phyloP scores from a whole-genome alignment of 2,888 invertebrate species.

The Lochmaea crataegi region DNA sequence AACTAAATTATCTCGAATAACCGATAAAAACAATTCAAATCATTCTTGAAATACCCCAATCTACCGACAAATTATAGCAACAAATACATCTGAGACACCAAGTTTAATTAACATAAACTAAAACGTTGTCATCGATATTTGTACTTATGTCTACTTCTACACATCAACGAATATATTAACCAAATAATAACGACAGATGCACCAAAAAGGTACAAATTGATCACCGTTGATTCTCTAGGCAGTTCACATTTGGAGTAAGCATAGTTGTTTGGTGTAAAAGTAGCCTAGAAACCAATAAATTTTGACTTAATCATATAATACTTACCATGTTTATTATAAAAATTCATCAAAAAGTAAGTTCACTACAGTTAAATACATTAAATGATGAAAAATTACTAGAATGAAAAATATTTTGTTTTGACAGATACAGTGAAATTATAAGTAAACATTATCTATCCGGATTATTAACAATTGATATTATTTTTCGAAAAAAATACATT shows the following conservation, averaged over 20 bases:
- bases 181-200: conserved; percentile 64
- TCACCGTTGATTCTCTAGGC: conserved; percentile 82
- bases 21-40: no score
- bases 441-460: no score
- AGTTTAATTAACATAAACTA: conserved; percentile 28
- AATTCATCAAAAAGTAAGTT: no score
- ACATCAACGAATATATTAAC: conserved; percentile 51
- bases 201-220: conserved; percentile 71
- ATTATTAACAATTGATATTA: no score
- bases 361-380: no score
- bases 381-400: no score
- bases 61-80: neutral
- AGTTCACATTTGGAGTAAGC: conserved; percentile 81
- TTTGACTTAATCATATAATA: neutral
- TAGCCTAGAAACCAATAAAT: conserved; percentile 69
- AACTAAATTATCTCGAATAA: no score
- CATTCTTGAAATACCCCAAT: no score
- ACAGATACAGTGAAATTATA: no score
- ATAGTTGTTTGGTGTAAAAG: conserved; percentile 79
- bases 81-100: neutral
- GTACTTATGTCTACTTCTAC: conserved; percentile 49
- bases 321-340: no score
- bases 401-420: no score
- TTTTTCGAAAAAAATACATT: no score
- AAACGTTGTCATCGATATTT: conserved; percentile 54